Evolutionary conservation across 2,113 vertebrate species (phyloP).

Genomic region (Canis aureus): DNA sequence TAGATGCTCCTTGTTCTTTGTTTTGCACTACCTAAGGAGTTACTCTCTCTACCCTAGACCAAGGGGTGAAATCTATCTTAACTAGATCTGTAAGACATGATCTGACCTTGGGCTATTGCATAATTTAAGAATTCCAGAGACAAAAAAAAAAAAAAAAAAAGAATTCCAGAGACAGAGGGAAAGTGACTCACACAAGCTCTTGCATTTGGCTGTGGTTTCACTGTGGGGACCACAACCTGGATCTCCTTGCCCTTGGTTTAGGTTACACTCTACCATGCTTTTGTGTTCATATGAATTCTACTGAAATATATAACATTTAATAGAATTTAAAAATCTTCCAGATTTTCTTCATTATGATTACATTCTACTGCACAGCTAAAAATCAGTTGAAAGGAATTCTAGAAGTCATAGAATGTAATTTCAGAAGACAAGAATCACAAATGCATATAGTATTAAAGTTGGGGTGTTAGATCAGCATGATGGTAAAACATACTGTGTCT

Average conservation of each 20-base stretch:
- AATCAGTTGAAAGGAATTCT: neutral
- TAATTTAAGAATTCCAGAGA: neutral
- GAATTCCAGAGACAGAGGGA: neutral
- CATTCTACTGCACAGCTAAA: neutral
- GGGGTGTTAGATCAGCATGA: neutral
- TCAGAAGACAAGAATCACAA: neutral
- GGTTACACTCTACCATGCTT: neutral
- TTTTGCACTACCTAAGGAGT: neutral
- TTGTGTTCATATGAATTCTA: neutral
- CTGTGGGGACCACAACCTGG: neutral
- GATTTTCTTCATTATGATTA: neutral
- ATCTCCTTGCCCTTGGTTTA: neutral
- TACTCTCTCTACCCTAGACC: neutral
- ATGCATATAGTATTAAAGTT: neutral
- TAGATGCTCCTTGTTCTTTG: neutral
- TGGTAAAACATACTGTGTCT: neutral
- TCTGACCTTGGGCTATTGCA: neutral
- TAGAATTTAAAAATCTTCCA: neutral
- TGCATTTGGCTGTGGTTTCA: neutral
- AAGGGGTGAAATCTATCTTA: neutral
- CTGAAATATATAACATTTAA: neutral
- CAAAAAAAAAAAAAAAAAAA: neutral
- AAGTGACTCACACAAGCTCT: neutral
- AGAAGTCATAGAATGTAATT: neutral
- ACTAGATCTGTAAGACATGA: neutral